Conservation (phyloP, 2,797 vertebrate species). For the Tapera naevia region DNA sequence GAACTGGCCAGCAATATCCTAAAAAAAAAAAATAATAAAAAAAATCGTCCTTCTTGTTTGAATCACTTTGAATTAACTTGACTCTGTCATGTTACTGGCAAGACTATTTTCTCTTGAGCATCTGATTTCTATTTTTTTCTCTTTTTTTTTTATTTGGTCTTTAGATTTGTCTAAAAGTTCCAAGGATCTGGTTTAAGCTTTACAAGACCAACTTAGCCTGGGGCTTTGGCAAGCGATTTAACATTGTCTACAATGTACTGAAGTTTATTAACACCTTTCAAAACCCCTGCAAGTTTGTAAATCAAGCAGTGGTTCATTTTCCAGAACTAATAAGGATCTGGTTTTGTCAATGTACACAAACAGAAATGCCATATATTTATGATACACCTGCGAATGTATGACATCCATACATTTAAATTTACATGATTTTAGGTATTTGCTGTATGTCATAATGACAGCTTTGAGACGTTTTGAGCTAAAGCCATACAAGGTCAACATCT, state of each 20-base stretch:
- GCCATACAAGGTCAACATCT: not conserved
- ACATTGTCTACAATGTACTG: slow-evolving; percentile 28
- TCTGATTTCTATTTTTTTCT: slow-evolving; percentile 52
- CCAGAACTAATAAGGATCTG: slow-evolving; percentile 36
- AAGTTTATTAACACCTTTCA: slow-evolving; percentile 64
- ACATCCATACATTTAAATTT: not conserved
- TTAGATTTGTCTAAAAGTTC: slow-evolving; percentile 9
- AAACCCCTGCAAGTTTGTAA: slow-evolving; percentile 63
- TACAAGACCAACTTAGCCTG: slow-evolving; percentile 48
- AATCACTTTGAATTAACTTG: slow-evolving; percentile 63
- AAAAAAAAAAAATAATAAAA: not conserved
- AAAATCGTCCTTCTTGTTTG: slow-evolving; percentile 36
- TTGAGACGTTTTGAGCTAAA: not conserved
- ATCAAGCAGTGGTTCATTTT: slow-evolving; percentile 45
- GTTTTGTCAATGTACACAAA: not conserved
- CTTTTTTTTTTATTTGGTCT: not conserved
- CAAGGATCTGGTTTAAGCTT: slow-evolving; percentile 35
- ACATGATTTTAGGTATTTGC: not conserved
- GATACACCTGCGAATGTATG: not conserved
- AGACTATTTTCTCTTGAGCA: slow-evolving; percentile 18
- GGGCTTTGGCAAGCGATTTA: slow-evolving; percentile 53
- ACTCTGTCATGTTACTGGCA: slow-evolving; percentile 63
- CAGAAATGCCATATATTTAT: not conserved
- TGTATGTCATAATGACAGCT: not conserved
- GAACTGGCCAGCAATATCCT: slow-evolving; percentile 35